These are phyloP conservation scores for Lochmaea crataegi DNA, from an alignment of 2,888 invertebrate species.

Conservation along the genomic window DNA sequence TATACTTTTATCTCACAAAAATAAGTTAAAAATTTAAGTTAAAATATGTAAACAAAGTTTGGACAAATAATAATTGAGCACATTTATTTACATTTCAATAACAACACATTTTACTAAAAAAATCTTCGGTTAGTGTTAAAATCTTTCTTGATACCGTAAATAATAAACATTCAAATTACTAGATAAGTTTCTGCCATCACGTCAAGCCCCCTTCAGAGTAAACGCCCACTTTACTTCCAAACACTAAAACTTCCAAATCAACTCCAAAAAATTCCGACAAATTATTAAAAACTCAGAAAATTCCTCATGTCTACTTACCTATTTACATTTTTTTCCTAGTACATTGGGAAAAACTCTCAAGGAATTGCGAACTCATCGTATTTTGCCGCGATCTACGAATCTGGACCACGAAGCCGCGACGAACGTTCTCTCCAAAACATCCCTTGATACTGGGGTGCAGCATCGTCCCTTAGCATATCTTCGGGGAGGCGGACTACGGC, in stretches of 20 bases:
- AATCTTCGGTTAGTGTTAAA: not conserved
- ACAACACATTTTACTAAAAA: not conserved
- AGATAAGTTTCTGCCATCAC: slow-evolving; percentile 25
- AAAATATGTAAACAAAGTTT: too few species aligned
- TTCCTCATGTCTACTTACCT: slow-evolving; percentile 47
- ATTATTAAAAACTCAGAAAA: not conserved
- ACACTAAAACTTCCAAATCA: slow-evolving; percentile 3
- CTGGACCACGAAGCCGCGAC: slow-evolving; percentile 44
- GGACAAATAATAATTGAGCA: too few species aligned
- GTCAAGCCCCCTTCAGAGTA: slow-evolving; percentile 43
- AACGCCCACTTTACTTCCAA: slow-evolving; percentile 57
- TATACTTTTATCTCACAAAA: too few species aligned
- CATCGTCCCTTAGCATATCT: slow-evolving; percentile 60
- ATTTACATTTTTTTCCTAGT: slow-evolving; percentile 53
- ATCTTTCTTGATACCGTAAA: not conserved
- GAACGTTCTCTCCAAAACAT: slow-evolving; percentile 54
- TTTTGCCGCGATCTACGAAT: slow-evolving; percentile 47
- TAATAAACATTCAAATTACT: slow-evolving; percentile 7
- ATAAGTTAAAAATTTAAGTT: too few species aligned
- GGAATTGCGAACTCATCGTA: slow-evolving; percentile 38
- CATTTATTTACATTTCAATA: not conserved
- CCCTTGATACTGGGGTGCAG: slow-evolving; percentile 62
- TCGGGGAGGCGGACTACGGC: slow-evolving; percentile 56
- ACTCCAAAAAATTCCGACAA: slow-evolving; percentile 1
- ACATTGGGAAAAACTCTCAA: slow-evolving; percentile 33